Evolutionary conservation across 2,888 invertebrate species (phyloP).

Genomic region (Aspidiotus rigidus): DNA sequence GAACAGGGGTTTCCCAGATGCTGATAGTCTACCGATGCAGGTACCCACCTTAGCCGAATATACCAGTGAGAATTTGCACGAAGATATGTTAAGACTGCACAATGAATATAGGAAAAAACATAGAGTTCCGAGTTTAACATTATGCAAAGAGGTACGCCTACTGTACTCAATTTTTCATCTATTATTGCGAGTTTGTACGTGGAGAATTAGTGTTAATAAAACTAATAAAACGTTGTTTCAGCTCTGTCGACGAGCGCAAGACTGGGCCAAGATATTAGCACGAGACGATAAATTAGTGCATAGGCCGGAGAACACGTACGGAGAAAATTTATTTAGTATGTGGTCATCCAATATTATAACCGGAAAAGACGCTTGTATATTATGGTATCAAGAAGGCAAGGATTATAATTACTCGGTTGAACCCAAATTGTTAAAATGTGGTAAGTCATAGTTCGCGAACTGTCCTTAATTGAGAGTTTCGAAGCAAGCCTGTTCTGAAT

Average conservation of each 20-base stretch:
- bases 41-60: slow-evolving; percentile 13
- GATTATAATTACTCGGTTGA: slow-evolving; percentile 46
- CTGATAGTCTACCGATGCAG: slow-evolving; percentile 12
- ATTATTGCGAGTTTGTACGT: background rate
- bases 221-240: slow-evolving; percentile 15
- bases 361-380: slow-evolving; percentile 59
- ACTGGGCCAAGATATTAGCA: slow-evolving; percentile 62
- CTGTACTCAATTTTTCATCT: too few species aligned
- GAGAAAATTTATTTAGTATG: slow-evolving; percentile 62
- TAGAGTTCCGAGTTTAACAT: slow-evolving; percentile 49
- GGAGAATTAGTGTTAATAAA: background rate
- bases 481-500: background rate
- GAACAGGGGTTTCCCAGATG: slow-evolving; percentile 31
- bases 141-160: slow-evolving; percentile 49
- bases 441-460: slow-evolving; percentile 34
- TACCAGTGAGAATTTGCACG: slow-evolving; percentile 42
- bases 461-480: background rate
- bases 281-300: slow-evolving; percentile 56
- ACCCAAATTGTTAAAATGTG: slow-evolving; percentile 38
- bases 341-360: slow-evolving; percentile 58
- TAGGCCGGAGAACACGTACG: slow-evolving; percentile 54
- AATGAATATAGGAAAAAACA: slow-evolving; percentile 55
- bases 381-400: slow-evolving; percentile 69
- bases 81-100: slow-evolving; percentile 51
- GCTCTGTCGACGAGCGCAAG: slow-evolving; percentile 55